These are phyloP conservation scores for Clinocottus analis DNA, from an alignment of 2,113 vertebrate genomes.

Conservation along the genomic window DNA sequence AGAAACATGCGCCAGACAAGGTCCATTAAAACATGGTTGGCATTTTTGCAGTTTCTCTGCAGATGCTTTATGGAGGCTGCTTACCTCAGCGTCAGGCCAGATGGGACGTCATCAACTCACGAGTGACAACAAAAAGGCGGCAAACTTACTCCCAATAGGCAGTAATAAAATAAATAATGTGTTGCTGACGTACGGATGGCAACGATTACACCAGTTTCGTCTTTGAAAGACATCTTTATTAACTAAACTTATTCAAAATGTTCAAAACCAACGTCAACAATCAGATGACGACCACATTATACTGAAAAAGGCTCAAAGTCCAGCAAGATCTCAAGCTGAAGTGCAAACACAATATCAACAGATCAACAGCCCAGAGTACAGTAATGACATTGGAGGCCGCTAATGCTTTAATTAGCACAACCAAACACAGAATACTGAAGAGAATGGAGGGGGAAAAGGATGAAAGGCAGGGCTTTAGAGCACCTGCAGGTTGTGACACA, in stretches of 20 bases:
- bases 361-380: neutral
- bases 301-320: neutral
- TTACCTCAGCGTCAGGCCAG: neutral
- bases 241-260: neutral
- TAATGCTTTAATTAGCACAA: slow-evolving; percentile 1
- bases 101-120: neutral
- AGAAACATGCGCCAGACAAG: neutral
- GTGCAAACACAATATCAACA: neutral
- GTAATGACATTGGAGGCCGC: neutral
- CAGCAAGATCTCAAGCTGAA: neutral
- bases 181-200: neutral
- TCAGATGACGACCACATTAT: neutral
- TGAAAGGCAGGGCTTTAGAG: neutral
- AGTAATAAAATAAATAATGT: neutral
- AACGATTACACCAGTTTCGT: neutral
- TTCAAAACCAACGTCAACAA: neutral
- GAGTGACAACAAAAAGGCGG: neutral
- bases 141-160: neutral
- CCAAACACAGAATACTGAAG: neutral
- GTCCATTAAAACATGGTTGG: neutral
- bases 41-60: neutral
- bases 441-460: no score
- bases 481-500: neutral
- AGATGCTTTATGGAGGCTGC: slow-evolving; percentile 2
- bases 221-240: neutral